Evolutionary conservation across 2,797 vertebrate genomes (phyloP).

Genomic region (Anguilla anguilla): DNA sequence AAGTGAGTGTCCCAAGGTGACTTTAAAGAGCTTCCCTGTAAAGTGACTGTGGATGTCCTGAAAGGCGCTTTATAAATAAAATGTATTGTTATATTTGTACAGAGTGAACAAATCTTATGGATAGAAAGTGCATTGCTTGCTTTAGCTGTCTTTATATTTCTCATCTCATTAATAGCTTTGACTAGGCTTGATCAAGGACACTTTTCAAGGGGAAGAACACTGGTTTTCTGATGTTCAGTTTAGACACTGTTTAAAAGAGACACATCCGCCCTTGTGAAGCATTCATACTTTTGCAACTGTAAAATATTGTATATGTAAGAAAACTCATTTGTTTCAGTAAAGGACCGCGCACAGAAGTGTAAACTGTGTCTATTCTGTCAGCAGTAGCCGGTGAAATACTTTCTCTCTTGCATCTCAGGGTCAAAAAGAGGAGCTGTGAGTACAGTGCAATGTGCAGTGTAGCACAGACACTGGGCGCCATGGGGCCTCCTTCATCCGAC

Average conservation of each 20-base stretch:
- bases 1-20: too few species aligned
- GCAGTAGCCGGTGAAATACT: not conserved
- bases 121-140: not conserved
- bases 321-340: not conserved
- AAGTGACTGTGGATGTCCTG: too few species aligned
- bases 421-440: not conserved
- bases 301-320: not conserved
- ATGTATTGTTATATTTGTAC: not conserved
- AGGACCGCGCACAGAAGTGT: not conserved
- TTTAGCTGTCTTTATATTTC: not conserved
- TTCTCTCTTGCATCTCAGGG: not conserved
- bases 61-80: too few species aligned
- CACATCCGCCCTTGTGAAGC: not conserved
- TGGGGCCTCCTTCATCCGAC: slow-evolving; percentile 7
- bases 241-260: not conserved
- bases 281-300: not conserved
- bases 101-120: not conserved
- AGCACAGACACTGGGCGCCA: not conserved
- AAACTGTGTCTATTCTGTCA: not conserved
- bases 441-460: not conserved
- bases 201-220: not conserved
- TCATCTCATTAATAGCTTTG: not conserved
- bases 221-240: not conserved
- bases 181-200: not conserved
- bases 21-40: too few species aligned